These are phyloP conservation scores for Stenodera caucasica DNA, from an alignment of 2,888 invertebrate species.

Conservation along the genomic window DNA sequence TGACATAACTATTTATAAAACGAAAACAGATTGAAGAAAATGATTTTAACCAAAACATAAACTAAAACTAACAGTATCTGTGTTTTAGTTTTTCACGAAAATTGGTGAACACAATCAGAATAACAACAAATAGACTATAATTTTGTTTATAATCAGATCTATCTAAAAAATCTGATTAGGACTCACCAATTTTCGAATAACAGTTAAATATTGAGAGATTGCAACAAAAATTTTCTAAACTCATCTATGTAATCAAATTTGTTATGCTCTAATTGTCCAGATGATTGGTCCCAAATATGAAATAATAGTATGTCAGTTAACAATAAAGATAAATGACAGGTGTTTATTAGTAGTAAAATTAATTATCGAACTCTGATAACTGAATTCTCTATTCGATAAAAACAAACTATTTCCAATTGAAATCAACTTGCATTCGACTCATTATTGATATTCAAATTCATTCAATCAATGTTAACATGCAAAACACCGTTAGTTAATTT, in stretches of 20 bases:
- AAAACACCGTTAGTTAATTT: background rate
- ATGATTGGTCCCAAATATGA: too few species aligned
- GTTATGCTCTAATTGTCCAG: constrained; percentile 20
- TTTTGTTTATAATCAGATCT: too few species aligned
- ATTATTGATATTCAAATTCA: constrained; percentile 3
- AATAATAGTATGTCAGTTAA: too few species aligned
- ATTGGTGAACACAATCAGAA: background rate
- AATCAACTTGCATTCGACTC: background rate
- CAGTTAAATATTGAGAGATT: constrained; percentile 16
- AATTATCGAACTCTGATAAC: background rate
- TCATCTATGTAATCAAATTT: constrained; percentile 22
- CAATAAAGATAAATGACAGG: background rate
- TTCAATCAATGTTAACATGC: background rate
- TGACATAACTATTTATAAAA: constrained; percentile 1
- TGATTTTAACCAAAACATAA: background rate
- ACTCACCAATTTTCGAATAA: too few species aligned
- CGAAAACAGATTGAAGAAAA: background rate
- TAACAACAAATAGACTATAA: too few species aligned
- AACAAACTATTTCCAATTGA: background rate
- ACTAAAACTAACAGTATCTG: background rate
- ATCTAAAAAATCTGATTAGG: too few species aligned
- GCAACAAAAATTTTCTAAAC: constrained; percentile 23
- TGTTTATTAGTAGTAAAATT: background rate
- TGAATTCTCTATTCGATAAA: background rate
- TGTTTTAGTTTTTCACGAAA: background rate